A percentile compares a stretch with the other conserved stretches of the same genome.
Conservation (phyloP, 2,888 invertebrate species). For the Calliopum simillimum region DNA sequence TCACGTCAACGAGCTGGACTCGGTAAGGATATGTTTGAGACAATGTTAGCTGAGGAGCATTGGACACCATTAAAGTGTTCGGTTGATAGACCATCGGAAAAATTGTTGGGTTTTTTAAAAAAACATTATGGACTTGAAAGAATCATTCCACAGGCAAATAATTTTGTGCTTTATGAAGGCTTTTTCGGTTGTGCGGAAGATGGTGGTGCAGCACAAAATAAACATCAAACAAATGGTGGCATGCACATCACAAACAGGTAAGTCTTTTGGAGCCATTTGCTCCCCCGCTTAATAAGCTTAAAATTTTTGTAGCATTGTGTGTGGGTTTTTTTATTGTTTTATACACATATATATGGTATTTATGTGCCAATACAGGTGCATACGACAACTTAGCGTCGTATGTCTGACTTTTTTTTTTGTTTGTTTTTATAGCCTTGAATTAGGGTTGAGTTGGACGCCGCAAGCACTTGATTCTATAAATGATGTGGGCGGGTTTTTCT, state of each 20-base stretch:
- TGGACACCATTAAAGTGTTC: constrained; percentile 81
- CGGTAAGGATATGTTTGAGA: constrained; percentile 86
- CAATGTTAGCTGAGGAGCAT: constrained; percentile 83
- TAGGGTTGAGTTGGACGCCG: constrained; percentile 3
- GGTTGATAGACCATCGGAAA: constrained; percentile 92
- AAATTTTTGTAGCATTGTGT: constrained; percentile 1
- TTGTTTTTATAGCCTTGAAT: constrained; percentile 7
- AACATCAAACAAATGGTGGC: constrained; percentile 52
- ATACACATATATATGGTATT: constrained; percentile 4
- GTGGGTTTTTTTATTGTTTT: neutral
- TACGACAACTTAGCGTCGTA: constrained; percentile 22
- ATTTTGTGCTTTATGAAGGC: constrained; percentile 86
- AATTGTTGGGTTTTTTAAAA: constrained; percentile 85
- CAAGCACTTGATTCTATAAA: neutral
- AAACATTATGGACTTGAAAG: constrained; percentile 80
- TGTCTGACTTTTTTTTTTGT: constrained; percentile 15
- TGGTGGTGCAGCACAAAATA: constrained; percentile 46
- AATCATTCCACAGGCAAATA: constrained; percentile 85
- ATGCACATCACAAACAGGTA: constrained; percentile 65
- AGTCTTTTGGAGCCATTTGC: constrained; percentile 43
- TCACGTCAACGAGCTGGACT: constrained; percentile 86
- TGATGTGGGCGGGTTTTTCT: neutral
- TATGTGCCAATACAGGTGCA: constrained; percentile 17
- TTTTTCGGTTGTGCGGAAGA: constrained; percentile 72
- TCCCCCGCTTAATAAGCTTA: constrained; percentile 6